Percentiles rank a stretch among this genome's conserved stretches.
These are phyloP conservation scores for Podargus strigoides DNA, from an alignment of 2,797 vertebrate genomes.

Conservation along the genomic window DNA sequence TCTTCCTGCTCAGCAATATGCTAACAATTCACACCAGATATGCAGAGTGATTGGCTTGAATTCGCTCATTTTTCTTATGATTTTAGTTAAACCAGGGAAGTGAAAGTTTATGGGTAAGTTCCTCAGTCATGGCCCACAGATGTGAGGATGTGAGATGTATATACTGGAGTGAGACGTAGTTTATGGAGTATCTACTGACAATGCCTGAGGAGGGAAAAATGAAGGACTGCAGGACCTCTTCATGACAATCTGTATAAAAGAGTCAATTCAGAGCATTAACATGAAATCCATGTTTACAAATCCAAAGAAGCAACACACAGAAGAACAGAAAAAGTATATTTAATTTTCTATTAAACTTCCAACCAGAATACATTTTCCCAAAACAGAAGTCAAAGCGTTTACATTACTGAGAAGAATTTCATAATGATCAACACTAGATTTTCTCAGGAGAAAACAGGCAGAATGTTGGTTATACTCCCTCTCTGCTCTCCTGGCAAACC, in stretches of 20 bases:
- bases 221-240: neutral
- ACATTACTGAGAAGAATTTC: constrained; percentile 16
- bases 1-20: neutral
- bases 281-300: neutral
- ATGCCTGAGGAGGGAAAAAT: neutral
- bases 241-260: neutral
- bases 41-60: neutral
- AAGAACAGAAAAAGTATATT: constrained; percentile 61
- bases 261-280: neutral
- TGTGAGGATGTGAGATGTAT: neutral
- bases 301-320: neutral
- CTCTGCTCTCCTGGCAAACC: neutral
- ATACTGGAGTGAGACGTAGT: neutral
- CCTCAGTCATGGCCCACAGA: neutral
- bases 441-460: constrained; percentile 23
- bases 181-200: neutral
- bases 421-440: constrained; percentile 18
- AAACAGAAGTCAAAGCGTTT: constrained; percentile 37
- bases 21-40: neutral
- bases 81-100: neutral
- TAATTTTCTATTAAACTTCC: constrained; percentile 73
- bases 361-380: constrained; percentile 55
- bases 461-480: neutral
- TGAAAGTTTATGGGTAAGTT: neutral
- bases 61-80: neutral